Evolutionary conservation across 2,888 invertebrate species (phyloP).

Genomic region (Brachyptera putata): DNA sequence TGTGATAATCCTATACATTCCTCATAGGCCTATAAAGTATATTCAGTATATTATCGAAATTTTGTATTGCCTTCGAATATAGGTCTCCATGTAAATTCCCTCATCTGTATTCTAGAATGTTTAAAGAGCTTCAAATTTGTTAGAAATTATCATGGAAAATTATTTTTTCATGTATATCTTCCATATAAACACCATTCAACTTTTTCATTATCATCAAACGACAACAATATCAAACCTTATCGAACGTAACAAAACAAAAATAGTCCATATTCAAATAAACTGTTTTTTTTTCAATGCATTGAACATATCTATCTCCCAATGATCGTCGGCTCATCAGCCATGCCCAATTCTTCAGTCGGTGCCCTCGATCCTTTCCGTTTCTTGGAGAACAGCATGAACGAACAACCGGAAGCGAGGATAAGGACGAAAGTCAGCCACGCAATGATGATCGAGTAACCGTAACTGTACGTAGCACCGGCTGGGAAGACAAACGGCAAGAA

Average conservation of each 20-base stretch:
- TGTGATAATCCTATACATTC: too few relatives aligned
- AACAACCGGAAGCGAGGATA: conserved; percentile 62
- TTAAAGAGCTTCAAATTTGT: too few relatives aligned
- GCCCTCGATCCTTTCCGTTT: conserved; percentile 82
- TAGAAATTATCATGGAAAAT: too few relatives aligned
- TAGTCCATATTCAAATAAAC: background rate
- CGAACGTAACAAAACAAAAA: background rate
- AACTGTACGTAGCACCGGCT: conserved; percentile 58
- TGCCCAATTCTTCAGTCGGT: conserved; percentile 73
- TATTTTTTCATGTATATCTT: too few relatives aligned
- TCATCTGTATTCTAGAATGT: too few relatives aligned
- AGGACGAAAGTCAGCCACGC: conserved; percentile 74
- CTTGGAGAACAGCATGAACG: conserved; percentile 71
- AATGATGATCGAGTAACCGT: conserved; percentile 67
- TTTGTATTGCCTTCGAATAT: too few relatives aligned
- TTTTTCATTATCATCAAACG: background rate
- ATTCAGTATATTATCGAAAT: too few relatives aligned
- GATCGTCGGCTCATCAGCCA: conserved; percentile 81
- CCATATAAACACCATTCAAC: too few relatives aligned
- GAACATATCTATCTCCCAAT: conserved; percentile 53
- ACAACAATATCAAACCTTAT: background rate
- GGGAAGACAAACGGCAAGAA: conserved; percentile 65
- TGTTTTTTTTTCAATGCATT: too few relatives aligned
- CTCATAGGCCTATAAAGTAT: too few relatives aligned
- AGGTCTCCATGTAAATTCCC: too few relatives aligned